Conservation (phyloP, 2,797 vertebrate species). For the Pogoniulus pusillus region DNA sequence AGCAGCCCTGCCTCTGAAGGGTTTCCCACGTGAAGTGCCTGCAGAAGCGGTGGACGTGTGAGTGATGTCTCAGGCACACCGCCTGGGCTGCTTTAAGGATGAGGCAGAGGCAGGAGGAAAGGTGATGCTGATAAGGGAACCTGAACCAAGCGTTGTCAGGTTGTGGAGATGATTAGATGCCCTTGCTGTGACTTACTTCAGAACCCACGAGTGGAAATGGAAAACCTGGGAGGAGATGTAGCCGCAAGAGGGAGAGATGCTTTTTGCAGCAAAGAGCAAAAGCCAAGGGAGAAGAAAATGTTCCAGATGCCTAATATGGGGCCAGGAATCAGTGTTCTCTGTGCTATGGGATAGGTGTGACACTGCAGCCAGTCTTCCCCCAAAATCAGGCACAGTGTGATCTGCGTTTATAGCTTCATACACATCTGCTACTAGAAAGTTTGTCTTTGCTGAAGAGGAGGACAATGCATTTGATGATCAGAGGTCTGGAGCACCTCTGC, state of each 20-base stretch:
- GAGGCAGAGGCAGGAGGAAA: slow-evolving; percentile 55
- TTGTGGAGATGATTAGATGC: slow-evolving; percentile 76
- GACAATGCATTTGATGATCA: neutral
- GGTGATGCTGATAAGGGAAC: slow-evolving; percentile 75
- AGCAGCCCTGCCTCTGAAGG: slow-evolving; percentile 59
- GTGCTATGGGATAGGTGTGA: neutral
- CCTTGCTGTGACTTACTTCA: slow-evolving; percentile 71
- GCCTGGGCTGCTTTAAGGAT: slow-evolving; percentile 63
- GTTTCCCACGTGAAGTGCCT: slow-evolving; percentile 74
- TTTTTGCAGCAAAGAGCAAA: slow-evolving; percentile 7
- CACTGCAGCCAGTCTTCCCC: neutral
- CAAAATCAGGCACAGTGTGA: neutral
- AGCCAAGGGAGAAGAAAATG: neutral
- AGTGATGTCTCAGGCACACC: slow-evolving; percentile 63
- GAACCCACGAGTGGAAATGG: slow-evolving; percentile 49
- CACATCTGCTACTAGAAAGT: no score
- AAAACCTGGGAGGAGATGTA: slow-evolving; percentile 51
- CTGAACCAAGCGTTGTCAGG: slow-evolving; percentile 78
- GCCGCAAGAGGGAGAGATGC: neutral
- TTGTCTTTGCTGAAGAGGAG: neutral
- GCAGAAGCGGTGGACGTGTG: slow-evolving; percentile 74
- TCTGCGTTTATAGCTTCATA: neutral
- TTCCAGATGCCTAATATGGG: rapidly evolving
- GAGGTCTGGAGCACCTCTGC: no score
- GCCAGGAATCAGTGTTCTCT: neutral